Percentiles rank a stretch among this genome's conserved stretches.
Evolutionary conservation across 1,140 invertebrate species (phyloP).

Genomic region (Trinorchestia longiramus): DNA sequence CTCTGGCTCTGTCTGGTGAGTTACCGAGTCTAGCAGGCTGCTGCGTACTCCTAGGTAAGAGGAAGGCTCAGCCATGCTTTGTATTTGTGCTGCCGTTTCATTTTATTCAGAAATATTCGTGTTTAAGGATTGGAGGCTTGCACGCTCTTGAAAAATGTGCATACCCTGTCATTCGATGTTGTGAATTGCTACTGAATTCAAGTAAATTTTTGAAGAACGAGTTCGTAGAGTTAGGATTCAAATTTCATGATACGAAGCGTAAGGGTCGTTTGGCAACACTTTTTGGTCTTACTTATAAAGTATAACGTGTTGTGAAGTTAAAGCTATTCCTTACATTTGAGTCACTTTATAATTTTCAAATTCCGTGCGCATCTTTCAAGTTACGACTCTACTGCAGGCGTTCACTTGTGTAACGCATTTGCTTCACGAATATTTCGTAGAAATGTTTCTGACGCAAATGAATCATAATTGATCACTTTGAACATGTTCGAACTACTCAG

Average conservation of each 20-base stretch:
- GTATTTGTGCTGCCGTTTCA: background rate
- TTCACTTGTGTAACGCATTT: background rate
- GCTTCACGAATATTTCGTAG: background rate
- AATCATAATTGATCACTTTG: background rate
- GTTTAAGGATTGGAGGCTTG: background rate
- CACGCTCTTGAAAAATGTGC: background rate
- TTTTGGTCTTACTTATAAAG: background rate
- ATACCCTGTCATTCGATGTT: background rate
- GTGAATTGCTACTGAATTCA: background rate
- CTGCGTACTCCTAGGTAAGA: background rate
- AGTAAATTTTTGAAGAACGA: background rate
- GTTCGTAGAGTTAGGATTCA: background rate
- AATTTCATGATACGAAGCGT: background rate
- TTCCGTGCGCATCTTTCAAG: background rate
- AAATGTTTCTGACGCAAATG: background rate
- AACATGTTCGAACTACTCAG: background rate
- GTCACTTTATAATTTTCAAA: background rate
- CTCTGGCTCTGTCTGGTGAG: slow-evolving; percentile 35
- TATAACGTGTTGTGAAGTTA: background rate
- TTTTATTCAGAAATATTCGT: background rate
- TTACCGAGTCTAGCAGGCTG: background rate
- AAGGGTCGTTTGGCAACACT: background rate
- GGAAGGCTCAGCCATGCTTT: background rate
- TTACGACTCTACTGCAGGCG: background rate
- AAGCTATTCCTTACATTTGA: background rate